These are phyloP conservation scores for Galerucella pusilla DNA, from an alignment of 2,888 invertebrate genomes.

Conservation along the genomic window DNA sequence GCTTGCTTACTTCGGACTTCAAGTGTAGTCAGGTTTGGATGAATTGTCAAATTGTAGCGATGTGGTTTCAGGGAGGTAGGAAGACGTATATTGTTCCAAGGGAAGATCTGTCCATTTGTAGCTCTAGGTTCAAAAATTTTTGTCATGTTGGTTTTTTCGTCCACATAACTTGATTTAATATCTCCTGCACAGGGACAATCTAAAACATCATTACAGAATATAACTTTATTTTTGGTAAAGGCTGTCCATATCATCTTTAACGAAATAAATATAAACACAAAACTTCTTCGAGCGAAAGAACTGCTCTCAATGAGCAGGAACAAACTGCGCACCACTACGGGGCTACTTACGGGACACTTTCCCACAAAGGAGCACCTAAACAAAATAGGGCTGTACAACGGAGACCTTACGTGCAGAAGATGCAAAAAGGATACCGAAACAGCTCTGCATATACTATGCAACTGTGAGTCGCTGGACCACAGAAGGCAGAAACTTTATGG, in stretches of 20 bases:
- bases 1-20: slow-evolving; percentile 80
- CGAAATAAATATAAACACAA: neutral
- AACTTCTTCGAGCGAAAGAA: too few species aligned
- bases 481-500: too few species aligned
- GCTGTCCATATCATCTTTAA: neutral
- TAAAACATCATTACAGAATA: slow-evolving; percentile 57
- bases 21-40: slow-evolving; percentile 91
- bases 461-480: too few species aligned
- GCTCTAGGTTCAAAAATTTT: slow-evolving; percentile 74
- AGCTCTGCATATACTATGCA: too few species aligned
- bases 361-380: too few species aligned
- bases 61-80: slow-evolving; percentile 83
- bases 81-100: slow-evolving; percentile 81
- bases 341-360: too few species aligned
- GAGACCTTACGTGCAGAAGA: too few species aligned
- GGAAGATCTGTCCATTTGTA: slow-evolving; percentile 80
- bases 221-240: neutral
- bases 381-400: too few species aligned
- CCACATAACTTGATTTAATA: slow-evolving; percentile 71
- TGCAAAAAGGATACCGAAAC: too few species aligned
- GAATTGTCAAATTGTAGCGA: slow-evolving; percentile 89
- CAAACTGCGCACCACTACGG: too few species aligned
- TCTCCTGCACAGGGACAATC: slow-evolving; percentile 78
- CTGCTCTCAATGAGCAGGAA: too few species aligned
- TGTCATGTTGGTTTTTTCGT: slow-evolving; percentile 73